Evolutionary conservation across 2,888 invertebrate species (phyloP).

Genomic region (Caenorhabditis angaria): DNA sequence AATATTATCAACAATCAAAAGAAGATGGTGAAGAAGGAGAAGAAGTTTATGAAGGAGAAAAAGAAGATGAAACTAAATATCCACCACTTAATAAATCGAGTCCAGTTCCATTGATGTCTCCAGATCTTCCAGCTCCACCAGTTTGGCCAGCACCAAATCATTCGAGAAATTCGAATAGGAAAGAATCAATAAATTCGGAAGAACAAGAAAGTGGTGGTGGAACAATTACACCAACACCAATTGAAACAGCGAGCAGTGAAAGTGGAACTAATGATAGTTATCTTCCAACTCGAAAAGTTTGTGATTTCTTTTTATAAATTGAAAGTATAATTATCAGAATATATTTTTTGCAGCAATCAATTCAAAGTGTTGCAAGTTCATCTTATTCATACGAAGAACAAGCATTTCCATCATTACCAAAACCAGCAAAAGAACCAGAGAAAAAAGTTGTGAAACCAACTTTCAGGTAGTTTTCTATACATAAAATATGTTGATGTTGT

Average conservation of each 20-base stretch:
- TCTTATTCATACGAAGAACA: conserved; percentile 58
- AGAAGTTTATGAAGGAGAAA: neutral
- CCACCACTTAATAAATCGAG: conserved; percentile 11
- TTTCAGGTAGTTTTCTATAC: conserved; percentile 45
- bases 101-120: conserved; percentile 3
- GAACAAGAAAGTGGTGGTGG: neutral
- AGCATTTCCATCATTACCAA: conserved; percentile 59
- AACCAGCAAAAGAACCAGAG: conserved; percentile 47
- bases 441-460: conserved; percentile 46
- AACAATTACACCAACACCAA: conserved; percentile 10
- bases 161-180: neutral
- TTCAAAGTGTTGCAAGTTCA: conserved; percentile 1
- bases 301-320: neutral
- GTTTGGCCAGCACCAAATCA: conserved; percentile 38
- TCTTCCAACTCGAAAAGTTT: neutral
- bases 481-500: conserved; percentile 7
- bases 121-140: conserved; percentile 30
- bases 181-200: neutral
- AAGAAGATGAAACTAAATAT: neutral
- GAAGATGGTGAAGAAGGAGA: neutral
- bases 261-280: conserved; percentile 2
- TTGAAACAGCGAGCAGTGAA: neutral
- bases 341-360: conserved; percentile 6
- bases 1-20: conserved; percentile 8
- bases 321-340: neutral